Evolutionary conservation across 2,888 invertebrate genomes (phyloP), one percentile per base, ranked within the genome.

Genomic region (Agonopterix alstromeriana): DNA sequence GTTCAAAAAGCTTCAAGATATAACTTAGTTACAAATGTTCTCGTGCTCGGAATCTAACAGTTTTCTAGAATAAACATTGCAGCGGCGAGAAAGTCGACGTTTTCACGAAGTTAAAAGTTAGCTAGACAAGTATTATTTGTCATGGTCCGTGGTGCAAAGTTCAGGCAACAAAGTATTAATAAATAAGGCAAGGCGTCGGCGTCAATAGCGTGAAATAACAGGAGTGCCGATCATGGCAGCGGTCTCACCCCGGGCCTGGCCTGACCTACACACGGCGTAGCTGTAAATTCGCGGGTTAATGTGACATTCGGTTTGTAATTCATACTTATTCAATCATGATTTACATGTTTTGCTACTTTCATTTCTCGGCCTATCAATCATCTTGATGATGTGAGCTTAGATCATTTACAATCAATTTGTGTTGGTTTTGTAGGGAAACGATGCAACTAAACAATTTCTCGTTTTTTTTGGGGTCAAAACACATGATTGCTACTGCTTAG

Each of bases 131-230:
- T 66, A 70, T 70, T 69, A 77, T 78, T 77, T 77, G 66, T 75
- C 69, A 70, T 64, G 63, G 63, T 66, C 60, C 60, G 56, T 58
- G 58, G 63, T 70, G 62, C 70, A 74, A 71, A 75, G 72, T 75
- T 77, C 72, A 73, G 60, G 61, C 67, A 63, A 53, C 60, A 64
- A 67, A 66, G 65, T 71, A 74, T 71, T 68, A 65, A 67, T 70
- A 76, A 75, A 76, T 67, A 67, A 62, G 60, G 62, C 59, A 54
- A 61, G 65, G 60, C 64, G 59, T 65, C 62, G 63, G 64, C 65
- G 63, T 71, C 70, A 71, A 78, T 70, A 65, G 65, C 68, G 67
- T 58, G 63, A 77, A 81, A 76, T 78, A 76, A 76, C 69, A 73
- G 72, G 69, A 75, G 73, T 72, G 61, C 54, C 65, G 60, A 62